Evolutionary conservation across 2,113 vertebrate species (phyloP), one percentile per base, ranked within the genome.

Genomic region (Castor canadensis): DNA sequence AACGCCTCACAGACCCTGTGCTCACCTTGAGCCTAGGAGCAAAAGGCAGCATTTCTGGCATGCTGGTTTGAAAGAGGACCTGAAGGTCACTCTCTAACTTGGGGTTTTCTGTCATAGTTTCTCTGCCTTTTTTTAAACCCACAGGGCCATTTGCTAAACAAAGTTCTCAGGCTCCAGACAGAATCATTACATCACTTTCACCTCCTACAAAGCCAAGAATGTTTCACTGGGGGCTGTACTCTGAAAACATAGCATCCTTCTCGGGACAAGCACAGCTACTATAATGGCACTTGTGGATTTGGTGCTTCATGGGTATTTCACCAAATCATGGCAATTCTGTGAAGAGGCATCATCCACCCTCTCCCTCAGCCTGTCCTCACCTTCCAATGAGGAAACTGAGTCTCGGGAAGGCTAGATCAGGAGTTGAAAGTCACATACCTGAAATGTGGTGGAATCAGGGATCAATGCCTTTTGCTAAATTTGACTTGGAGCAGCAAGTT

Each of bases 381-480:
- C 49, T 91, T 73, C 76, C 62, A 47, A 1, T 5, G 22, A 93
- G 91, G 71, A 93, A 95, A 94, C 12, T 45, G 76, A 95, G 56
- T 79, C 76, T 67, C 75, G 3, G 12, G 35, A 32, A 54, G 30
- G 13, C 30, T 26, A 69, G 75, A 17, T 40, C 40, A 60, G 49
- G 72, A 72, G 43, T 32, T 28, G 56, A 58, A 62, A 72, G 84
- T 69, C 24, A 43, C 40, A 88, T 0, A 8, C 66, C 60, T 84
- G 22, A n/a, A 10, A 64, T 1, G 43, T 43, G 58, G 43, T 1
- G 1, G 40, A 60, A 28, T 64, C 9, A 28, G 60, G 58, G 45
- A n/a, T 90, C 32, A 5, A 10, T 6, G 17, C 5, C 28, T 32
- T 81, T 47, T 9, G 30, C 66, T 66, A 47, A 35, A 66, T 22